Percentiles rank a stretch among this genome's conserved stretches.
Conservation (phyloP, 2,888 invertebrate species). For the Erannis defoliaria region DNA sequence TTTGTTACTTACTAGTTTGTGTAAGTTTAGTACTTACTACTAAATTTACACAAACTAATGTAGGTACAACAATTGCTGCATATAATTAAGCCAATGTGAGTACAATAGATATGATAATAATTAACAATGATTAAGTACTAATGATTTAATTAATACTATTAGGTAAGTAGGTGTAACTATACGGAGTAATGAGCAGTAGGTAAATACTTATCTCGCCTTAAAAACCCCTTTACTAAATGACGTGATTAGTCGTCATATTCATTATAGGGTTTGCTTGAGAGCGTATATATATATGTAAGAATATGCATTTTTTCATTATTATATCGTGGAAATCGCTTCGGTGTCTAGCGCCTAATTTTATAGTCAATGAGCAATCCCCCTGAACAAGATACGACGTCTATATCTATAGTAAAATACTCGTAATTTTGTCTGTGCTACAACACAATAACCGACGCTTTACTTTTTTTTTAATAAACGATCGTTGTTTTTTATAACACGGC, state of each 20-base stretch:
- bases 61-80: not conserved
- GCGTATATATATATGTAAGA: conserved; percentile 11
- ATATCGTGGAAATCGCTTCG: not conserved
- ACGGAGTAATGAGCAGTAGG: not conserved
- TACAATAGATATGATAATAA: not conserved
- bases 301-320: conserved; percentile 10
- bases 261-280: conserved; percentile 1
- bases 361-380: too few relatives aligned
- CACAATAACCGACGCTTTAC: not conserved
- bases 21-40: too few relatives aligned
- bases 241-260: conserved; percentile 10
- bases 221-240: conserved; percentile 17
- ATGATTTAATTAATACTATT: not conserved
- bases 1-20: too few relatives aligned
- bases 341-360: not conserved
- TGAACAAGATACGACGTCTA: not conserved
- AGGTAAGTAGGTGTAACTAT: not conserved
- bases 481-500: conserved; percentile 27
- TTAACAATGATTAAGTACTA: not conserved
- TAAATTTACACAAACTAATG: too few relatives aligned
- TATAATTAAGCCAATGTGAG: not conserved
- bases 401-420: too few relatives aligned
- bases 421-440: not conserved
- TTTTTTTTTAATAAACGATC: conserved; percentile 6
- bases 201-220: not conserved